Evolutionary conservation across 2,797 vertebrate species (phyloP).

Genomic region (Ficedula albicollis): DNA sequence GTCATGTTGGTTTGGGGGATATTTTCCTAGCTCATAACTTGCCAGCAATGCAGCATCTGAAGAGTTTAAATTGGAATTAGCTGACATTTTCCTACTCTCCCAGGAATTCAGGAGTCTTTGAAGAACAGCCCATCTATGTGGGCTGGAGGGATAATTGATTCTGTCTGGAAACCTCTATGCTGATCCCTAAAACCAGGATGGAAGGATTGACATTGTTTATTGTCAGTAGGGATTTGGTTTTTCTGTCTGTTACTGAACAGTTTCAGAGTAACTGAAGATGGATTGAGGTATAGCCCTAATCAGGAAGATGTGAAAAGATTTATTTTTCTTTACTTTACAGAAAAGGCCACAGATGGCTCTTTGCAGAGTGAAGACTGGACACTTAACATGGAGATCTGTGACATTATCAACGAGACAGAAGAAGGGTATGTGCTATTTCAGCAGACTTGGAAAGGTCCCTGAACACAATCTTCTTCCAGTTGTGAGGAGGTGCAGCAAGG

Average conservation of each 20-base stretch:
- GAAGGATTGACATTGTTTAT: not conserved
- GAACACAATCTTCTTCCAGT: not conserved
- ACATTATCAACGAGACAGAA: constrained; percentile 98
- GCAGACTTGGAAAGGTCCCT: not conserved
- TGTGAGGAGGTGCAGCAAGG: not conserved
- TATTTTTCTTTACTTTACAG: constrained; percentile 74
- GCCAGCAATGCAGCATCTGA: not conserved
- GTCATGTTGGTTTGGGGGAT: not conserved
- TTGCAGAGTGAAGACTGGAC: constrained; percentile 97
- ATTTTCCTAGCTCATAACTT: constrained; percentile 1
- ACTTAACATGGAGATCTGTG: constrained; percentile 99
- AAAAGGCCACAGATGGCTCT: constrained; percentile 97
- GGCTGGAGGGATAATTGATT: constrained; percentile 31
- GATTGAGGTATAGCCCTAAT: not conserved
- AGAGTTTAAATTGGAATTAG: constrained; percentile 41
- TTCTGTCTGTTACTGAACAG: not conserved
- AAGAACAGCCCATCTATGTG: not conserved
- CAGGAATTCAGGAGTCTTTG: constrained; percentile 15
- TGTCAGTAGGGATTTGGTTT: not conserved
- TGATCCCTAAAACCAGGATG: constrained; percentile 22
- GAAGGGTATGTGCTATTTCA: constrained; percentile 86
- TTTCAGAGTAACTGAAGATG: not conserved
- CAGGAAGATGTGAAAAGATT: constrained; percentile 13
- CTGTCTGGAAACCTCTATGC: constrained; percentile 13
- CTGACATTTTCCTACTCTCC: constrained; percentile 34